phyloP scores from a whole-genome alignment of 1,140 invertebrate genomes.

The Caenorhabditis briggsae region DNA sequence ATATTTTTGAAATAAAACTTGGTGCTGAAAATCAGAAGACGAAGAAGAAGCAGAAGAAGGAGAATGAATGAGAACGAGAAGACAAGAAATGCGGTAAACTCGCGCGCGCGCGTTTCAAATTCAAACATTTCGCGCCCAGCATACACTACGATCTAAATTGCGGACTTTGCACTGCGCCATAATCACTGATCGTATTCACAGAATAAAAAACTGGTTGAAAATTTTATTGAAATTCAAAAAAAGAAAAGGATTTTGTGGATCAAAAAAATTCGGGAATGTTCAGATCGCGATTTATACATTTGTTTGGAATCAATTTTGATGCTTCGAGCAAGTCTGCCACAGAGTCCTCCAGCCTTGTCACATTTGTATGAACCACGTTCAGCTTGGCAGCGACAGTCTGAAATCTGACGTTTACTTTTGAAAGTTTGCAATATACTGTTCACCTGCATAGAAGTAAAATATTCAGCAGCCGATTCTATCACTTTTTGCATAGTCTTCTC shows the following conservation, averaged over 20 bases:
- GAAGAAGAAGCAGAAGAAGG: neutral
- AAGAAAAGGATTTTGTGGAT: neutral
- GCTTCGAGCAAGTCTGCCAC: constrained; percentile 27
- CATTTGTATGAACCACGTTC: constrained; percentile 44
- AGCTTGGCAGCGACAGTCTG: constrained; percentile 22
- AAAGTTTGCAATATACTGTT: neutral
- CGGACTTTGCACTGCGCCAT: constrained; percentile 13
- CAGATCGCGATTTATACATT: neutral
- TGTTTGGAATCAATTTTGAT: constrained; percentile 1
- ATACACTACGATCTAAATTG: constrained; percentile 7
- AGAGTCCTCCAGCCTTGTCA: constrained; percentile 28
- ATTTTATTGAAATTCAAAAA: neutral
- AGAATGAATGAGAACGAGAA: neutral
- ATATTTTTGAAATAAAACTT: too few relatives aligned
- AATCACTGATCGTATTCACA: neutral
- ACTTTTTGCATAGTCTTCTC: constrained; percentile 52
- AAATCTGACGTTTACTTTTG: neutral
- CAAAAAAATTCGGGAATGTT: constrained; percentile 26
- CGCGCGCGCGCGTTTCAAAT: constrained; percentile 1
- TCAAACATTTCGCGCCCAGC: constrained; percentile 21
- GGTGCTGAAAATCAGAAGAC: neutral
- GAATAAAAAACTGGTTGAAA: neutral
- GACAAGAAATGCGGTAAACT: constrained; percentile 9
- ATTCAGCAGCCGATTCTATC: constrained; percentile 29
- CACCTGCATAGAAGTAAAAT: constrained; percentile 45